phyloP scores from a whole-genome alignment of 1,140 invertebrate species.

The Archivesica marissinica region DNA sequence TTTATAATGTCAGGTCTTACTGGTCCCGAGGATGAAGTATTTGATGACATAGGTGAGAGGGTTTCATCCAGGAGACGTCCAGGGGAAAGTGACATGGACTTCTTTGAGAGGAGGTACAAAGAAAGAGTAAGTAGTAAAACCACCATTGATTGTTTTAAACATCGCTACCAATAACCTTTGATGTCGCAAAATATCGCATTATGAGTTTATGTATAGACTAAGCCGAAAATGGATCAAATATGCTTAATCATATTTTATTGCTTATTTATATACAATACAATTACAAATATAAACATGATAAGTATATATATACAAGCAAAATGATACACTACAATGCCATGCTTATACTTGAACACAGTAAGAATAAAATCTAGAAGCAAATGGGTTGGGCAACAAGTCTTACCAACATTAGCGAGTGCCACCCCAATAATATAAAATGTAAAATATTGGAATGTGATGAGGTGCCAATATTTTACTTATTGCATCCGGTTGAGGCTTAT shows the following conservation, averaged over 20 bases:
- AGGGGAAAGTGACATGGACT: conserved; percentile 83
- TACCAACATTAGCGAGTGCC: too few species aligned
- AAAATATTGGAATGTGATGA: too few species aligned
- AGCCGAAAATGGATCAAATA: neutral
- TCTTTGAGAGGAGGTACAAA: conserved; percentile 83
- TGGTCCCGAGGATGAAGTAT: conserved; percentile 68
- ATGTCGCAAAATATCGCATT: neutral
- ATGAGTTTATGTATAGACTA: neutral
- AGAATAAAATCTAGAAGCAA: too few species aligned
- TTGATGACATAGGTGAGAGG: conserved; percentile 79
- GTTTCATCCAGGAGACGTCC: conserved; percentile 79
- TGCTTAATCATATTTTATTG: neutral
- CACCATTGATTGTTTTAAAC: neutral
- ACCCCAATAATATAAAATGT: too few species aligned
- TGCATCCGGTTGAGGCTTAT: neutral
- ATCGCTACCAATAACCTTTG: neutral
- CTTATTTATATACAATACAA: too few species aligned
- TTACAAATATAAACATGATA: too few species aligned
- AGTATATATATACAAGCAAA: too few species aligned
- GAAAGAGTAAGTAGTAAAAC: conserved; percentile 76
- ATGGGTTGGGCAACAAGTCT: too few species aligned
- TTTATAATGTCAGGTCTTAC: too few species aligned
- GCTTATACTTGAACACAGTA: neutral
- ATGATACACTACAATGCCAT: too few species aligned
- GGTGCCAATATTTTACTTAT: too few species aligned